Evolutionary conservation across 2,888 invertebrate species (phyloP).

Genomic region (Gandaritis pyraliata): DNA sequence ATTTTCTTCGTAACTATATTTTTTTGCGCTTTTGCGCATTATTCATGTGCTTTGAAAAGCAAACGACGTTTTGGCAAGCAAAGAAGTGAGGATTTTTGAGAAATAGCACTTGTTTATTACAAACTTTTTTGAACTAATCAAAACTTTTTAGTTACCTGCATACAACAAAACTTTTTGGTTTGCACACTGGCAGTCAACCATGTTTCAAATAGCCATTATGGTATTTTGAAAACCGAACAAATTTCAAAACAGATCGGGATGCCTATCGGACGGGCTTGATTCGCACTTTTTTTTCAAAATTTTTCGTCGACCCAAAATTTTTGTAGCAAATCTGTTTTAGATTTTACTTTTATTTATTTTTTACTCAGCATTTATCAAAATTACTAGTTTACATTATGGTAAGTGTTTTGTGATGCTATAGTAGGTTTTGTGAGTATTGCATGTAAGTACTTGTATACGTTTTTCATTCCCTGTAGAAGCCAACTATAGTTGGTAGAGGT

Average conservation of each 20-base stretch:
- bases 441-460: conserved; percentile 2
- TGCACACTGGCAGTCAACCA: conserved; percentile 43
- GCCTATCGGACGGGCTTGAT: conserved; percentile 69
- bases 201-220: conserved; percentile 34
- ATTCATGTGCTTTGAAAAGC: no score
- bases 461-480: no score
- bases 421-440: background rate
- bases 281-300: conserved; percentile 74
- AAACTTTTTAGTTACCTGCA: no score
- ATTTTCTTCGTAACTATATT: conserved; percentile 9
- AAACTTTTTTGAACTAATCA: no score
- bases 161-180: conserved; percentile 26
- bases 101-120: no score
- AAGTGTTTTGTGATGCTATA: conserved; percentile 53
- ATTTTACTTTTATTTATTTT: conserved; percentile 61
- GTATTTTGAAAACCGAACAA: conserved; percentile 65
- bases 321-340: conserved; percentile 63
- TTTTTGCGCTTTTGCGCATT: background rate
- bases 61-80: no score
- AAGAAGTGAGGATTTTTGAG: no score
- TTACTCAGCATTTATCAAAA: conserved; percentile 61
- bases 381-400: conserved; percentile 75
- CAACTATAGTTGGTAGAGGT: no score
- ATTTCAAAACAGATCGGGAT: conserved; percentile 65
- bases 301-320: conserved; percentile 72